Percentiles rank a stretch among this genome's conserved stretches.
Conservation (phyloP, 2,797 vertebrate species). For the Sternotherus odoratus region DNA sequence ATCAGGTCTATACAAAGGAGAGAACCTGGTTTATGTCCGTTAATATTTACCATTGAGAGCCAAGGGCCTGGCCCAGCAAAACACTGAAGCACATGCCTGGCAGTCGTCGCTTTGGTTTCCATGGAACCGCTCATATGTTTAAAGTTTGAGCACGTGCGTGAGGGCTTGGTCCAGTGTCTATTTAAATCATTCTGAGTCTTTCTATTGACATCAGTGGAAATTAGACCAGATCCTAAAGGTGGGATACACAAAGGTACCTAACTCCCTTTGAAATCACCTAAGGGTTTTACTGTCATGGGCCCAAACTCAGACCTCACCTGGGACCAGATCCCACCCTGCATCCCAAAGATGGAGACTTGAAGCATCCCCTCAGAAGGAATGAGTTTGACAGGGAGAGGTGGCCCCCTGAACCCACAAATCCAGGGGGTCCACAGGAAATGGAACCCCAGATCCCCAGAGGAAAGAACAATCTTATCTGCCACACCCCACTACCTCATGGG, state of each 20-base stretch:
- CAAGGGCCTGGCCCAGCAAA: neutral
- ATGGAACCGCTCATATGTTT: neutral
- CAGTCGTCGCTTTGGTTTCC: neutral
- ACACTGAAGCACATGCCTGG: neutral
- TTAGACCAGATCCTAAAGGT: neutral
- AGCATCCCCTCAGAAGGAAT: neutral
- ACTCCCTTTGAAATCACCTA: neutral
- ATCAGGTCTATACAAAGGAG: neutral
- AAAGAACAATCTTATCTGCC: neutral
- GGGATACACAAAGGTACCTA: neutral
- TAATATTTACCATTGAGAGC: neutral
- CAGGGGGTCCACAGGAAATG: rapidly evolving
- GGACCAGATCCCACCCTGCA: neutral
- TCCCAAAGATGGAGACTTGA: neutral
- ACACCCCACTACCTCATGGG: neutral
- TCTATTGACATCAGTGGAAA: neutral
- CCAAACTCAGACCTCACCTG: neutral
- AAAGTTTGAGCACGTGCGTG: neutral
- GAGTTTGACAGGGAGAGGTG: neutral
- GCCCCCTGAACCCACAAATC: neutral
- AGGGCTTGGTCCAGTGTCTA: neutral
- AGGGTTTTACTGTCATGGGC: neutral
- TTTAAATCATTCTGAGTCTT: neutral
- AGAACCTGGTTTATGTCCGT: neutral
- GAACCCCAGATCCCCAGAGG: neutral